phyloP scores from a whole-genome alignment of 1,140 invertebrate genomes.

The Drosophila carrolli region DNA sequence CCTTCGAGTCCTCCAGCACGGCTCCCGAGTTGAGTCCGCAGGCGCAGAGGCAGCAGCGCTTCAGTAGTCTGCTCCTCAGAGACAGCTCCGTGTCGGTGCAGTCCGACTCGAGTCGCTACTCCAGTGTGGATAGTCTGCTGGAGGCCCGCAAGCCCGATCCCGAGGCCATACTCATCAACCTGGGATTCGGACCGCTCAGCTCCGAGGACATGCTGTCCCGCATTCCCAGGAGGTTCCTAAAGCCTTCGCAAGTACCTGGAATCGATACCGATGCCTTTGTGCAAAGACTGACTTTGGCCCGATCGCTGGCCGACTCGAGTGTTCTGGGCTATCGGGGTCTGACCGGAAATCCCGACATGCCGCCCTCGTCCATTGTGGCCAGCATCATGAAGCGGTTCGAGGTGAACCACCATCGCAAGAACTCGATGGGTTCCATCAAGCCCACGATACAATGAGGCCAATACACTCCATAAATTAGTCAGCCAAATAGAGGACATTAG shows the following conservation, averaged over 20 bases:
- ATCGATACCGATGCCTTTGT: slow-evolving; percentile 87
- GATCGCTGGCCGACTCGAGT: slow-evolving; percentile 87
- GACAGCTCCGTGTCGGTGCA: slow-evolving; percentile 87
- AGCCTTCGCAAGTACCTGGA: slow-evolving; percentile 87
- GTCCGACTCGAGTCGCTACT: slow-evolving; percentile 89
- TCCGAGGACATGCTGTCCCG: slow-evolving; percentile 85
- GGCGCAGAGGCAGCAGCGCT: slow-evolving; percentile 60
- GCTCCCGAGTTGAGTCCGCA: slow-evolving; percentile 63
- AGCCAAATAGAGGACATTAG: slow-evolving; percentile 35
- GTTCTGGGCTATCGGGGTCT: slow-evolving; percentile 88
- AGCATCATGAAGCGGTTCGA: slow-evolving; percentile 84
- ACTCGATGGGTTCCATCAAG: slow-evolving; percentile 77
- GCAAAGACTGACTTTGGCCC: slow-evolving; percentile 87
- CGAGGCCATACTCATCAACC: slow-evolving; percentile 88
- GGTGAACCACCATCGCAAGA: slow-evolving; percentile 81
- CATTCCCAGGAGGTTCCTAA: slow-evolving; percentile 88
- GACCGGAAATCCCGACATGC: slow-evolving; percentile 85
- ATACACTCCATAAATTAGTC: slow-evolving; percentile 20
- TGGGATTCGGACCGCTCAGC: slow-evolving; percentile 87
- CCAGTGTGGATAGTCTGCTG: slow-evolving; percentile 89
- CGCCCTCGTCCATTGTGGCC: slow-evolving; percentile 79
- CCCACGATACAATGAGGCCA: slow-evolving; percentile 51
- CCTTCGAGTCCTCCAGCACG: slow-evolving; percentile 72
- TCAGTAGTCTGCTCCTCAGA: slow-evolving; percentile 82
- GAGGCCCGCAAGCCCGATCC: slow-evolving; percentile 89